Percentiles rank a stretch among this genome's conserved stretches.
Conservation (phyloP, 1,140 invertebrate genomes). For the Melipona quadrifasciata region DNA sequence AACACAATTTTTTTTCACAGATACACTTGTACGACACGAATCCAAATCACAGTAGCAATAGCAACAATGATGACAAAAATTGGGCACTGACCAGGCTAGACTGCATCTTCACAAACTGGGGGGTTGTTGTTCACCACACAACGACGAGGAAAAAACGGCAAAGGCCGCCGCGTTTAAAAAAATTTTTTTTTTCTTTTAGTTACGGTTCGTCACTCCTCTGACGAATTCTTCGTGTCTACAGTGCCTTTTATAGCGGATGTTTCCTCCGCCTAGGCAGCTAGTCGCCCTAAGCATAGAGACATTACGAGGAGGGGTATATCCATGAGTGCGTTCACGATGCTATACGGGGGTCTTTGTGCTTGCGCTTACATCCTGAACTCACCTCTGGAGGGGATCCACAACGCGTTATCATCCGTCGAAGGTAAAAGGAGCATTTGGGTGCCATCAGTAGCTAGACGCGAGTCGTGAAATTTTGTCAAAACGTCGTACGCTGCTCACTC, state of each 20-base stretch:
- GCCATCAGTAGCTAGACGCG: neutral
- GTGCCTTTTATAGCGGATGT: slow-evolving; percentile 71
- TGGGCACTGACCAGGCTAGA: slow-evolving; percentile 70
- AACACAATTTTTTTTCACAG: slow-evolving; percentile 23
- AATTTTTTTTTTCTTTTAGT: slow-evolving; percentile 38
- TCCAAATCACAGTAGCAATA: neutral
- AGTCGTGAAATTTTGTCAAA: neutral
- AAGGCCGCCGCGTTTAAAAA: slow-evolving; percentile 44
- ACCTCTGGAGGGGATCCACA: slow-evolving; percentile 39
- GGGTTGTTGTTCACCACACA: slow-evolving; percentile 17
- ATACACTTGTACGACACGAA: slow-evolving; percentile 22
- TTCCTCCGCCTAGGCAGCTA: slow-evolving; percentile 59
- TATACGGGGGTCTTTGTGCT: slow-evolving; percentile 56
- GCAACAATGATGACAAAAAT: neutral
- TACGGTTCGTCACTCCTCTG: slow-evolving; percentile 70
- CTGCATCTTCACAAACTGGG: slow-evolving; percentile 56
- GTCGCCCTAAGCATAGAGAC: slow-evolving; percentile 58
- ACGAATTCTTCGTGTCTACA: slow-evolving; percentile 61
- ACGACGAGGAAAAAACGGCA: slow-evolving; percentile 43
- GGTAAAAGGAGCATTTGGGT: slow-evolving; percentile 42
- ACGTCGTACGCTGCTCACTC: neutral
- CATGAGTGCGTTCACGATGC: slow-evolving; percentile 24
- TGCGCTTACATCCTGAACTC: slow-evolving; percentile 50
- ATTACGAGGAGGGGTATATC: slow-evolving; percentile 59
- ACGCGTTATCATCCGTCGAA: neutral